A percentile compares a stretch with the other conserved stretches of the same genome.
These are phyloP conservation scores for Potamilus streckersoni DNA, from an alignment of 1,140 invertebrate species.

Conservation along the genomic window DNA sequence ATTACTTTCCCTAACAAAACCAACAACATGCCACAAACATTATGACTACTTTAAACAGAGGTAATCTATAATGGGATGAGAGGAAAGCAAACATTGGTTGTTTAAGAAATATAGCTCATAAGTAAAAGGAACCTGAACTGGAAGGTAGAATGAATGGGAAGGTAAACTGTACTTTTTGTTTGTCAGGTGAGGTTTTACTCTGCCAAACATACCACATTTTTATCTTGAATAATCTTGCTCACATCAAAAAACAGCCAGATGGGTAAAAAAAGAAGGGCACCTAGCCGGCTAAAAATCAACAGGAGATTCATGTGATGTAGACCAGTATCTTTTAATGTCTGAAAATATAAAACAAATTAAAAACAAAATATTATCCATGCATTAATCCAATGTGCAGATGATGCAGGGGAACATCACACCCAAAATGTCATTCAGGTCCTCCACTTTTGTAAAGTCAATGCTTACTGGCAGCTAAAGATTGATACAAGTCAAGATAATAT, in stretches of 20 bases:
- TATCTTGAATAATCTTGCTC: slow-evolving; percentile 75
- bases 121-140: neutral
- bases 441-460: no score
- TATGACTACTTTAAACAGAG: no score
- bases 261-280: slow-evolving; percentile 87
- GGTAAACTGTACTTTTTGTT: neutral
- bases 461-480: no score
- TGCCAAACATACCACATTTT: slow-evolving; percentile 67
- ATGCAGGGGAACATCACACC: no score
- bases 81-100: neutral
- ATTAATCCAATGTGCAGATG: no score
- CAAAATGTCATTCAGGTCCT: no score
- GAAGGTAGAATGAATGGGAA: neutral
- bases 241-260: slow-evolving; percentile 87
- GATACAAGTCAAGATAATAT: no score
- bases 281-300: slow-evolving; percentile 83
- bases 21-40: no score
- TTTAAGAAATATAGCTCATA: neutral
- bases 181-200: neutral
- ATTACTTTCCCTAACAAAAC: no score
- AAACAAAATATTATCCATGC: no score
- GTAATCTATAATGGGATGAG: no score
- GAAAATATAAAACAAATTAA: slow-evolving; percentile 37
- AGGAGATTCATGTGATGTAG: slow-evolving; percentile 90
- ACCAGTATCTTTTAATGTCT: slow-evolving; percentile 88